A percentile compares a stretch with the other conserved stretches of the same genome.
Evolutionary conservation across 2,797 vertebrate species (phyloP).

Genomic region (Arnoldichthys spilopterus): DNA sequence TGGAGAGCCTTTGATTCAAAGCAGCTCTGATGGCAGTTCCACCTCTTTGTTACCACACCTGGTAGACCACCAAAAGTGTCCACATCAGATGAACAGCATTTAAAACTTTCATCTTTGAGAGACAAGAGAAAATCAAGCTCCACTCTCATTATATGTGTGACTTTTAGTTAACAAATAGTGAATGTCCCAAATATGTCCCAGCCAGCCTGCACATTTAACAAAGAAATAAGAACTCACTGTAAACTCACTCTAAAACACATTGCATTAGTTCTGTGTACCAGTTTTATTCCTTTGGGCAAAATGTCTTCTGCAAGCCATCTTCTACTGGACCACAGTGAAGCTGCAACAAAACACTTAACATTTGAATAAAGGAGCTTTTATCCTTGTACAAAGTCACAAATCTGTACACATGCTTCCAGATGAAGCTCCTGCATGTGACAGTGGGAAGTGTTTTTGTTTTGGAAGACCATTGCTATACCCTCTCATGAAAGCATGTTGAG

Average conservation of each 20-base stretch:
- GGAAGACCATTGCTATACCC: not conserved
- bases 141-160: too few species aligned
- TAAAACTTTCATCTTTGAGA: too few species aligned
- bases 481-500: not conserved
- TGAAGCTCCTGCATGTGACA: conserved; percentile 11
- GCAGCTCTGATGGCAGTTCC: too few species aligned
- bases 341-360: not conserved
- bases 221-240: not conserved
- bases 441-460: conserved; percentile 7
- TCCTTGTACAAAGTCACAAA: not conserved
- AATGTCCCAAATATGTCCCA: not conserved
- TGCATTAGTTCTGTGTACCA: not conserved
- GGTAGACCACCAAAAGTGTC: too few species aligned
- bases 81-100: too few species aligned
- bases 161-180: too few species aligned
- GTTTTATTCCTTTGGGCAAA: not conserved
- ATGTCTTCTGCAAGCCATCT: not conserved
- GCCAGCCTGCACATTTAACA: not conserved
- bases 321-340: not conserved
- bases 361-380: not conserved
- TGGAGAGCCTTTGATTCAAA: too few species aligned
- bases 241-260: too few species aligned
- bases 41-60: too few species aligned
- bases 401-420: not conserved
- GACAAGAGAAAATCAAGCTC: too few species aligned